Conservation (phyloP, 2,113 vertebrate species). For the Conger conger region DNA sequence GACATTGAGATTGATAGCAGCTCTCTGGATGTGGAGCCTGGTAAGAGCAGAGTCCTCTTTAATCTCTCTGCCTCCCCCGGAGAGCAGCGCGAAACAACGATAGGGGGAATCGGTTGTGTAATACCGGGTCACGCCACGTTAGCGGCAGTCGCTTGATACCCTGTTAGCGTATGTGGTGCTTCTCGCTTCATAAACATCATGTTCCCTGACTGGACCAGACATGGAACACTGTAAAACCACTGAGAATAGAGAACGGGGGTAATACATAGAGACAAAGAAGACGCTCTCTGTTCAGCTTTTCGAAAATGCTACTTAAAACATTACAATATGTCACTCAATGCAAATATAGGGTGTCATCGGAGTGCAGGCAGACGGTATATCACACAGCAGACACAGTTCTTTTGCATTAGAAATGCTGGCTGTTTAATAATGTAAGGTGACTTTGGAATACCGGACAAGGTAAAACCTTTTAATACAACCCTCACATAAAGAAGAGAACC, state of each 20-base stretch:
- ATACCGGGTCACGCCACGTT: neutral
- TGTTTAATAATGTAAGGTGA: neutral
- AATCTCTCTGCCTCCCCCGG: neutral
- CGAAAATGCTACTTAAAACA: neutral
- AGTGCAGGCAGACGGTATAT: neutral
- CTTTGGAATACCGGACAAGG: neutral
- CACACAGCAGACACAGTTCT: neutral
- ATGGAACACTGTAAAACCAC: neutral
- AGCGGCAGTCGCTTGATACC: neutral
- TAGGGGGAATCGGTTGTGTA: neutral
- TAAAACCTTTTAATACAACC: neutral
- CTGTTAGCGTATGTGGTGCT: neutral
- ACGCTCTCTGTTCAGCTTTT: neutral
- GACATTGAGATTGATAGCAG: conserved; percentile 84
- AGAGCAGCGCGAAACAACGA: neutral
- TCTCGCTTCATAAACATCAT: neutral
- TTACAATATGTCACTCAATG: neutral
- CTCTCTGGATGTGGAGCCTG: conserved; percentile 82
- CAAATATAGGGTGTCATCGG: neutral
- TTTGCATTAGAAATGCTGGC: neutral
- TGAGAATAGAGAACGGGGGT: neutral
- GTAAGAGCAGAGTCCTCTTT: conserved; percentile 53
- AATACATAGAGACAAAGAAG: neutral
- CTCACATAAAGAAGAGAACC: neutral
- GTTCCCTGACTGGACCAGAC: neutral